A percentile compares a stretch with the other conserved stretches of the same genome.
phyloP scores from a whole-genome alignment of 2,888 invertebrate species.

The Acleris sparsana region DNA sequence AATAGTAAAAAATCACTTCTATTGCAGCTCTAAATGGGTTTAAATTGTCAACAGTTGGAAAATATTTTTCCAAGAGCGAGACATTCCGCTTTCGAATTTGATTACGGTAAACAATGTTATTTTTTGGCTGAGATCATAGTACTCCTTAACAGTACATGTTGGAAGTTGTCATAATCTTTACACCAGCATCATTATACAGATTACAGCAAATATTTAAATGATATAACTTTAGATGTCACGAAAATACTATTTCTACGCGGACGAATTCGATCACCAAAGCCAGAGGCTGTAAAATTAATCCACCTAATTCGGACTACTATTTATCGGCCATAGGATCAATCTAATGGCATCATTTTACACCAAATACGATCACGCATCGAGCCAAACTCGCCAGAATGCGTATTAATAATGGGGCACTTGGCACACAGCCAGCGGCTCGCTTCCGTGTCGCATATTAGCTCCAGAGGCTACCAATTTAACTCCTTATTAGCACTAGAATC shows the following conservation, averaged over 20 bases:
- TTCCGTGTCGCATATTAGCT: constrained; percentile 10
- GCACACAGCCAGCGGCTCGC: constrained; percentile 4
- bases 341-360: neutral
- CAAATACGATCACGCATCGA: neutral
- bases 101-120: too few relatives aligned
- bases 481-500: constrained; percentile 12
- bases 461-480: constrained; percentile 4
- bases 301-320: neutral
- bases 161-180: too few relatives aligned
- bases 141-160: too few relatives aligned
- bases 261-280: neutral
- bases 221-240: too few relatives aligned
- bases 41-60: too few relatives aligned
- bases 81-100: too few relatives aligned
- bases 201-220: too few relatives aligned
- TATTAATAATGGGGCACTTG: constrained; percentile 9
- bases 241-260: neutral
- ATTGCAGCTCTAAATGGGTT: neutral
- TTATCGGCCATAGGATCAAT: neutral
- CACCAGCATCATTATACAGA: too few relatives aligned
- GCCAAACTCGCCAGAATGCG: neutral
- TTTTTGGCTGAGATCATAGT: too few relatives aligned
- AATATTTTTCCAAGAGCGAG: too few relatives aligned
- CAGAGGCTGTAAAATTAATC: neutral
- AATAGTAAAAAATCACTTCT: neutral